Percentiles rank a stretch among this genome's conserved stretches.
phyloP scores from a whole-genome alignment of 2,113 vertebrate genomes.

The Nanger granti region DNA sequence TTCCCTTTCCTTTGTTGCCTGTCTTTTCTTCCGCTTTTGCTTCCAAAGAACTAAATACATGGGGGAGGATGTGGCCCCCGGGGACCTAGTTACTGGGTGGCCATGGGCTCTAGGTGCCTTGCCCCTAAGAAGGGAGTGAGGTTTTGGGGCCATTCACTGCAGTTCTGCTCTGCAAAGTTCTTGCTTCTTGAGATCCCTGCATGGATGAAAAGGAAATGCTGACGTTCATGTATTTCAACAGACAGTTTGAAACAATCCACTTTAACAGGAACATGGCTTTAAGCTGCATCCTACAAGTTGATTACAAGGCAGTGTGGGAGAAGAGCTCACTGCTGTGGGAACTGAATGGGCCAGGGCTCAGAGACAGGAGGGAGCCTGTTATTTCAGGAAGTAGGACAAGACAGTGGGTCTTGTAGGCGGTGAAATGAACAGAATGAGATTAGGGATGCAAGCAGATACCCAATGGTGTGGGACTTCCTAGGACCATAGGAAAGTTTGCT shows the following conservation, averaged over 20 bases:
- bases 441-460: background rate
- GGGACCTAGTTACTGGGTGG: background rate
- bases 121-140: no score
- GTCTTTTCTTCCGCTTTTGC: background rate
- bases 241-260: background rate
- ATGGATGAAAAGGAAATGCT: background rate
- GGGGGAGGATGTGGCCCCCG: fast-evolving
- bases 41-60: background rate
- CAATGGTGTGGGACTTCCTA: fast-evolving
- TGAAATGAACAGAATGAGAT: background rate
- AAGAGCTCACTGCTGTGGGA: background rate
- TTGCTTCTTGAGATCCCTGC: background rate
- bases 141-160: background rate
- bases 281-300: no score
- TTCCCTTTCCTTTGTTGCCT: background rate
- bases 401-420: fast-evolving
- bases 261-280: background rate
- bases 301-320: background rate
- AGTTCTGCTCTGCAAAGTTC: background rate
- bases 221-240: background rate
- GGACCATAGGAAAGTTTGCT: background rate
- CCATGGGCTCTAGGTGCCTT: no score
- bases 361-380: background rate
- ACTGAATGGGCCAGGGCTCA: fast-evolving
- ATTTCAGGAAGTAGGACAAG: background rate